Percentiles rank a stretch among this genome's conserved stretches.
Evolutionary conservation across 2,797 vertebrate species (phyloP).

Genomic region (Spinus pinus): DNA sequence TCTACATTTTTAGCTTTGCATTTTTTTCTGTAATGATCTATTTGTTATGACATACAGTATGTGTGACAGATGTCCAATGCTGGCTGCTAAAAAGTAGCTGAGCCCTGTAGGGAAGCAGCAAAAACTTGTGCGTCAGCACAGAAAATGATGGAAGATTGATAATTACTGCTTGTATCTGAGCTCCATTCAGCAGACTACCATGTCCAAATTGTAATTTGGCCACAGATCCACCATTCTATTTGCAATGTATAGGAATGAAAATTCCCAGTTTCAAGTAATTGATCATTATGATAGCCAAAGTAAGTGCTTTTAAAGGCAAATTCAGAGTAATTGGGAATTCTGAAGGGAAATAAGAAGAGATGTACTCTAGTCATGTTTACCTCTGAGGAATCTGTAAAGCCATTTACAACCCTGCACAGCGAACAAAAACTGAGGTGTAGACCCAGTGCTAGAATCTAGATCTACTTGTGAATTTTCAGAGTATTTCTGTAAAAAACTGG

Average conservation of each 20-base stretch:
- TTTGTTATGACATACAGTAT: constrained; percentile 73
- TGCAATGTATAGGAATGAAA: not conserved
- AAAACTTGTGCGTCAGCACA: constrained; percentile 54
- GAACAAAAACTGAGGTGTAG: not conserved
- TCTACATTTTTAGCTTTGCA: constrained; percentile 38
- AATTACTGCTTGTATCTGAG: not conserved
- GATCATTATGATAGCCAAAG: not conserved
- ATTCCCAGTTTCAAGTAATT: not conserved
- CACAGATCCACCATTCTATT: not conserved
- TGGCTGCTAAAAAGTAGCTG: constrained; percentile 65
- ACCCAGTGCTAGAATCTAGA: not conserved
- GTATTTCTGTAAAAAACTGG: not conserved
- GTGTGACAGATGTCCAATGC: constrained; percentile 68
- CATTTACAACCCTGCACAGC: not conserved
- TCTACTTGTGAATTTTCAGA: not conserved
- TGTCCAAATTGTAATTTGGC: not conserved
- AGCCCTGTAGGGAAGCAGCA: constrained; percentile 59
- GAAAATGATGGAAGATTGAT: constrained; percentile 46
- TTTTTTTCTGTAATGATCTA: constrained; percentile 65
- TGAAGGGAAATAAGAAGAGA: constrained; percentile 3
- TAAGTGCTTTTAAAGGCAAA: not conserved
- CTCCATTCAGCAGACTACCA: not conserved
- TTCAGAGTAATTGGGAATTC: not conserved
- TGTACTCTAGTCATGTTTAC: not conserved
- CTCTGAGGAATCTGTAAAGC: not conserved